Conservation (phyloP, 2,888 invertebrate species). For the Julus scandinavius region DNA sequence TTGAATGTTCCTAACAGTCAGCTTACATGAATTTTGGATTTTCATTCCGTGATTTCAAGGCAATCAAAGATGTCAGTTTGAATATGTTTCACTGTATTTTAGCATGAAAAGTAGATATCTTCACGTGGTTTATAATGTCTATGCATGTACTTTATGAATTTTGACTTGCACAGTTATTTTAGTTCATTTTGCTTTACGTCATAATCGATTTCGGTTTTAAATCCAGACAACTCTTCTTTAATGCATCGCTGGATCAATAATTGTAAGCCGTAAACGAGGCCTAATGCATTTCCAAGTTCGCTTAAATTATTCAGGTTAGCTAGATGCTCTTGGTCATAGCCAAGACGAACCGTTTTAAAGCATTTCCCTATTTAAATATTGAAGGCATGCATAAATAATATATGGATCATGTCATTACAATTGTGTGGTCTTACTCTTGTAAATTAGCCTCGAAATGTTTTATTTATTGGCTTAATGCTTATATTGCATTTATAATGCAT, state of each 20-base stretch:
- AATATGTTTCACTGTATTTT: too few species aligned
- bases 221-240: conserved; percentile 17
- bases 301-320: neutral
- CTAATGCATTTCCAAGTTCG: conserved; percentile 37
- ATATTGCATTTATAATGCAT: too few species aligned
- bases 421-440: neutral
- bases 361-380: neutral
- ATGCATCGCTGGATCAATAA: conserved; percentile 2
- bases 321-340: neutral
- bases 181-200: neutral
- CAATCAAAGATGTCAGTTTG: too few species aligned
- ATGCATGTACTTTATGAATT: neutral
- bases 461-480: too few species aligned
- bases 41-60: too few species aligned
- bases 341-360: neutral
- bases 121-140: too few species aligned
- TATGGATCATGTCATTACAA: neutral
- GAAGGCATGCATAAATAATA: neutral
- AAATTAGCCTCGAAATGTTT: neutral
- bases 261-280: conserved; percentile 37
- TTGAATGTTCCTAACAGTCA: too few species aligned
- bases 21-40: too few species aligned
- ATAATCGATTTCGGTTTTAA: conserved; percentile 36
- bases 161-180: neutral
- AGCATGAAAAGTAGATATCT: too few species aligned